A percentile compares a stretch with the other conserved stretches of the same genome.
phyloP scores from a whole-genome alignment of 2,113 vertebrate species.

The Neogale vison region DNA sequence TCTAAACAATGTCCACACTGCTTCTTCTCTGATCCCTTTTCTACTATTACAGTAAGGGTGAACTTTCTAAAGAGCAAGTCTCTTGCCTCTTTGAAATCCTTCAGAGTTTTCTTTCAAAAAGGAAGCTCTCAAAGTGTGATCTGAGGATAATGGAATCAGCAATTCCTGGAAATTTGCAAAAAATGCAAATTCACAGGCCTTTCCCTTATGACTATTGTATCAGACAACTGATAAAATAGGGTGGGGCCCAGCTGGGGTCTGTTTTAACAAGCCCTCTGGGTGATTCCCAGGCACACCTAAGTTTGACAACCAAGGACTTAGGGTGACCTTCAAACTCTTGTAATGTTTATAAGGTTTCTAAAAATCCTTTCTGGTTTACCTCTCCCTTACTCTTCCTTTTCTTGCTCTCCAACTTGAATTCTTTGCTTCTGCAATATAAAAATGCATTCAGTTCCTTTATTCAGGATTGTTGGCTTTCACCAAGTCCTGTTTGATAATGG shows the following conservation, averaged over 20 bases:
- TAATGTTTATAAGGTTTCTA: neutral
- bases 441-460: neutral
- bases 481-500: neutral
- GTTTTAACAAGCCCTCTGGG: neutral
- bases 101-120: neutral
- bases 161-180: neutral
- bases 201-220: neutral
- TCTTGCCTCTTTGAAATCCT: neutral
- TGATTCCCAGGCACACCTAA: neutral
- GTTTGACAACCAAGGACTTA: neutral
- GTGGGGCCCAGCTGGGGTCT: fast-evolving
- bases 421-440: neutral
- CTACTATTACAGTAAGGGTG: neutral
- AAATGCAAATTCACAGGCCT: neutral
- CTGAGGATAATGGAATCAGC: neutral
- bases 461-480: neutral
- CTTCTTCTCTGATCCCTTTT: neutral
- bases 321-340: neutral
- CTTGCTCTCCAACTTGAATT: neutral
- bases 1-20: neutral
- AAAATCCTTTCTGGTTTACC: neutral
- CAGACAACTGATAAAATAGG: neutral
- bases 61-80: neutral
- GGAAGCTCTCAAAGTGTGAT: neutral
- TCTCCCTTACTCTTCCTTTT: neutral